These are phyloP conservation scores for Ormia ochracea DNA, from an alignment of 2,888 invertebrate genomes.

Conservation along the genomic window DNA sequence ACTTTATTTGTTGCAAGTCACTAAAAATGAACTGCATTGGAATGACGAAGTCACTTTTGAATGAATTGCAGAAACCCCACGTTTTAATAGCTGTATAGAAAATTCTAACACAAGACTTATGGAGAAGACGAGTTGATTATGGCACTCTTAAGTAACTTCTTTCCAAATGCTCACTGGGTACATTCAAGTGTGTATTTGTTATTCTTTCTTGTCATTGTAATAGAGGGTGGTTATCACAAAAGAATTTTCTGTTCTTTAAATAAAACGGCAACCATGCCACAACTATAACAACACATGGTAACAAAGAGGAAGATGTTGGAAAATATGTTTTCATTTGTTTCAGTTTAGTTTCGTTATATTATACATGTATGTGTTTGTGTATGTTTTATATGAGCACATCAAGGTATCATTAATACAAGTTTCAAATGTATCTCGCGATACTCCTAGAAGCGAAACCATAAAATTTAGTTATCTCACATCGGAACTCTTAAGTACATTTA, in stretches of 20 bases:
- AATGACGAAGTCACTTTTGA: no score
- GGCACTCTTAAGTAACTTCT: background rate
- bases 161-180: background rate
- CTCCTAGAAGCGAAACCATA: no score
- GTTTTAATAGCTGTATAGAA: no score
- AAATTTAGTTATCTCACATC: no score
- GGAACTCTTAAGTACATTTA: no score
- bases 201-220: background rate
- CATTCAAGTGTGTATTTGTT: background rate
- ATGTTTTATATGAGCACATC: no score
- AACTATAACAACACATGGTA: slow-evolving; percentile 21
- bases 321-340: slow-evolving; percentile 19
- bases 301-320: slow-evolving; percentile 43
- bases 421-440: no score
- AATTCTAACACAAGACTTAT: background rate
- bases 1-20: no score
- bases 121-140: background rate
- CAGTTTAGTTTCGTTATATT: background rate
- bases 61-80: no score
- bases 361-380: background rate
- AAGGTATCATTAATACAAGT: no score
- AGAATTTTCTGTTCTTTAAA: slow-evolving; percentile 47
- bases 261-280: background rate
- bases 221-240: slow-evolving; percentile 48
- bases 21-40: no score